Evolutionary conservation across 2,797 vertebrate species (phyloP), one percentile per base, ranked within the genome.

Genomic region (Cuculus canorus): DNA sequence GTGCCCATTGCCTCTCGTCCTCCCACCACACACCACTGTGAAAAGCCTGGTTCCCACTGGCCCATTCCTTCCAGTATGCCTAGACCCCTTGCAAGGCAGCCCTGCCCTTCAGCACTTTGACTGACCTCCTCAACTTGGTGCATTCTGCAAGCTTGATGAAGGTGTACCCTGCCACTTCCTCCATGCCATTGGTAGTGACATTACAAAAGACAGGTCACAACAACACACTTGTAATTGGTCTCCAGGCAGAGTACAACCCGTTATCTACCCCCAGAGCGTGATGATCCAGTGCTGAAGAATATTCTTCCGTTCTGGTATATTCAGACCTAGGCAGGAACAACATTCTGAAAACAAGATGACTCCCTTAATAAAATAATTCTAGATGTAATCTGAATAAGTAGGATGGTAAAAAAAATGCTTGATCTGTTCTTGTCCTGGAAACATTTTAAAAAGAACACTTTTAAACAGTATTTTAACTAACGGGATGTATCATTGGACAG

Each of bases 401-500:
- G 83, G 78, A 73, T 23, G 25, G 41, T 23, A 8, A 86, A 86
- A 86, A 86, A 93, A 63, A 56, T 13, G 41, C 24, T 43, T 90
- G 11, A 5, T 90, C 72, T 94, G 65, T 95, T 91, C 80, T 93
- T 78, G 57, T 81, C 57, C 61, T 88, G 90, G 85, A 92, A 95
- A 86, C 19, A 43, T 94, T 93, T 92, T 87, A 8, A 86, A 88
- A 95, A 37, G 53, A 93, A 80, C 48, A 81, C 27, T 92, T 96
- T 94, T 65, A 83, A 94, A 87, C 37, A 61, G 33, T 78, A 65
- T 69, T 95, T 76, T 95, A 75, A 35, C 85, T 89, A 90, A 72
- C 85, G 95, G 91, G 90, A 94, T 96, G 77, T 92, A 48, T 91
- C 77, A 83, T 57, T 91, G 47, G 86, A 91, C 90, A 95, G 88